A percentile compares a stretch with the other conserved stretches of the same genome.
Evolutionary conservation across 53 echinoderm and acorn worm species (phyloP).

Genomic region (Crossaster papposus): DNA sequence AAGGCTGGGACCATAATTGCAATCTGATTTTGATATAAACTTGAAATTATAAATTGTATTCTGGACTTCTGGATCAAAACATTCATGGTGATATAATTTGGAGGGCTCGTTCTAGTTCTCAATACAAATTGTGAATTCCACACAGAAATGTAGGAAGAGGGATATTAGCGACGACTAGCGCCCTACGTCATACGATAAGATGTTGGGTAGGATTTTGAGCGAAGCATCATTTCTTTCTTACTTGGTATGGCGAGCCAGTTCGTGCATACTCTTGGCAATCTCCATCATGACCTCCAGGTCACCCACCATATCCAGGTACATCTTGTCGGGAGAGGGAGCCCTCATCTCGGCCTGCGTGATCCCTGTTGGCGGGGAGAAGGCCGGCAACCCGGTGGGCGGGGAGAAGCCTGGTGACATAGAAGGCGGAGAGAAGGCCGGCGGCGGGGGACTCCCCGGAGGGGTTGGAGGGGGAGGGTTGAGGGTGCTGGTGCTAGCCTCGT

Average conservation of each 20-base stretch:
- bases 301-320: constrained; percentile 44
- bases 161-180: too few species aligned
- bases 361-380: constrained; percentile 15
- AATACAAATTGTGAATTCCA: too few species aligned
- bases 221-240: background rate
- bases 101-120: too few species aligned
- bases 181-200: too few species aligned
- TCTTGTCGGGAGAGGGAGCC: constrained; percentile 33
- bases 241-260: constrained; percentile 55
- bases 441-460: background rate
- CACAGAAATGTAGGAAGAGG: too few species aligned
- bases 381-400: background rate
- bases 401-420: too few species aligned
- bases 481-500: constrained; percentile 9
- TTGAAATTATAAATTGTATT: too few species aligned
- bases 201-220: too few species aligned
- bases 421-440: background rate
- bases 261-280: constrained; percentile 61
- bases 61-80: too few species aligned
- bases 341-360: constrained; percentile 39
- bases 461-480: background rate
- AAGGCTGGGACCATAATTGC: too few species aligned
- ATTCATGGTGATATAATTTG: too few species aligned
- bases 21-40: too few species aligned
- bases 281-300: constrained; percentile 64